A percentile compares a stretch with the other conserved stretches of the same genome.
Conservation (phyloP, 92 coral and sea anemone species). For the Epizoanthus ramosus region DNA sequence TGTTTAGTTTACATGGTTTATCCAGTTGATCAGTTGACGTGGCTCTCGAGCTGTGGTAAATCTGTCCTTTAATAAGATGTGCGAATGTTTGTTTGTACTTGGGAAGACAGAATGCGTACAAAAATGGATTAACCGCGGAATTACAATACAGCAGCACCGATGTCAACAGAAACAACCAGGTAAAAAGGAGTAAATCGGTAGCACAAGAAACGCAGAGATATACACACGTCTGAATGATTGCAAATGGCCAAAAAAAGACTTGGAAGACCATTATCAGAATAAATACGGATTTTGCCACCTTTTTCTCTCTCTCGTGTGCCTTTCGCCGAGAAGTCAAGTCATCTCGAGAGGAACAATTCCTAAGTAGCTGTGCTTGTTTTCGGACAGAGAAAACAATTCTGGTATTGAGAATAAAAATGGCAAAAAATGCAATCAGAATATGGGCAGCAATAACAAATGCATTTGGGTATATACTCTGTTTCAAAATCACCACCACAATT, state of each 20-base stretch:
- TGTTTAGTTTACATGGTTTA: too few relatives aligned
- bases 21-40: too few relatives aligned
- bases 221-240: background rate
- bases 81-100: conserved; percentile 13
- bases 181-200: background rate
- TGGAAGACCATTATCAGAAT: background rate
- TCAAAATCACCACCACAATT: background rate
- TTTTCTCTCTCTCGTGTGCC: conserved; percentile 6
- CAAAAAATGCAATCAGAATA: background rate
- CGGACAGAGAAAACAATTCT: conserved; percentile 18
- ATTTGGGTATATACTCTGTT: conserved; percentile 5
- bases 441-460: conserved; percentile 7
- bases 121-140: conserved; percentile 6
- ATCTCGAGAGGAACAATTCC: background rate
- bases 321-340: background rate
- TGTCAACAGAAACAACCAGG: conserved; percentile 17
- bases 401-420: background rate
- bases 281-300: background rate
- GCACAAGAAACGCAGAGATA: background rate
- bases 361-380: background rate
- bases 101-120: conserved; percentile 17
- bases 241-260: conserved; percentile 10
- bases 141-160: background rate
- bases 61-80: background rate
- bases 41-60: too few relatives aligned